These are phyloP conservation scores for Palythoa caribaeorum DNA, from an alignment of 92 coral and sea anemone genomes.

Conservation along the genomic window DNA sequence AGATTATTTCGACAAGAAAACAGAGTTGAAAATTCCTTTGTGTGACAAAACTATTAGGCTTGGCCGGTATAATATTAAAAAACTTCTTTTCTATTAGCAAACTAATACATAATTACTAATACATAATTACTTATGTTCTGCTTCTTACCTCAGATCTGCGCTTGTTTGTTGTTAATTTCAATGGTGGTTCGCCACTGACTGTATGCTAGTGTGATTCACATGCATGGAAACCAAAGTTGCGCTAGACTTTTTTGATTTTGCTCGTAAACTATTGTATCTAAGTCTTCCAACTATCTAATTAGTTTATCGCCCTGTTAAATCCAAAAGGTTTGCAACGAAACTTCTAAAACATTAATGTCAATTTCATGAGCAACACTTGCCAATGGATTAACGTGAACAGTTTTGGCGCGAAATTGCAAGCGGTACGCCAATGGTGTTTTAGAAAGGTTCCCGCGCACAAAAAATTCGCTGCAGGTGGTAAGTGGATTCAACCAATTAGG, in stretches of 20 bases:
- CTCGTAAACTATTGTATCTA: background rate
- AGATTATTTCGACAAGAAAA: too few relatives aligned
- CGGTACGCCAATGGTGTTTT: slow-evolving; percentile 13
- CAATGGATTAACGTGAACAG: background rate
- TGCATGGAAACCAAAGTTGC: background rate
- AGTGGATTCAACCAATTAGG: background rate
- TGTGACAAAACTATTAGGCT: background rate
- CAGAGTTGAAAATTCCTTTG: too few relatives aligned
- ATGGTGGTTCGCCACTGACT: background rate
- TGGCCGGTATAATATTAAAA: background rate
- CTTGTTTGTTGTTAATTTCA: background rate
- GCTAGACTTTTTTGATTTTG: background rate
- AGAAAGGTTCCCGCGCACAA: slow-evolving; percentile 27
- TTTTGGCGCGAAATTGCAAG: slow-evolving; percentile 34
- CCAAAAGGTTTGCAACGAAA: background rate
- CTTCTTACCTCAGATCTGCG: background rate
- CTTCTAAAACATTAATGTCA: slow-evolving; percentile 23
- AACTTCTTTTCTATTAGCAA: background rate
- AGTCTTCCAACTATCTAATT: background rate
- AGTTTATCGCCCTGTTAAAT: background rate
- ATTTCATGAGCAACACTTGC: slow-evolving; percentile 20
- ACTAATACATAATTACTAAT: background rate
- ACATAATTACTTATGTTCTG: background rate
- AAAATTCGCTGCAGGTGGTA: slow-evolving; percentile 34
- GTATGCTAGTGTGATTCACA: background rate